Base-by-base conservation (phyloP, 2,113 vertebrate species). In the Phaethon lepturus region DNA sequence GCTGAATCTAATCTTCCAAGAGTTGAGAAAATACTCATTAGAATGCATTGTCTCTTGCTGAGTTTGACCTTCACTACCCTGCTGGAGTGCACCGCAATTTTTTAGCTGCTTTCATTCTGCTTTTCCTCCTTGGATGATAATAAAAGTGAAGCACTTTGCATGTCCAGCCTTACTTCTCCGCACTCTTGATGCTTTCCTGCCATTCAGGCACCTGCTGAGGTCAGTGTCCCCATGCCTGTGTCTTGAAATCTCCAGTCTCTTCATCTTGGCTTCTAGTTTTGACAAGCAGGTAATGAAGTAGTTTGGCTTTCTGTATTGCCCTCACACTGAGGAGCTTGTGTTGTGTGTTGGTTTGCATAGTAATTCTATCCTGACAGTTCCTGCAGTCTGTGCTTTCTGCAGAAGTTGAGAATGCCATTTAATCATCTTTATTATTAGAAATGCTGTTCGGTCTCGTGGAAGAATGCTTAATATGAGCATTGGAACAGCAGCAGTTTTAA, bases 51-150 rank as follows among this genome's bases (percentile, higher is more conserved):
- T 96, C 74, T 93, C 67, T 86, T 88, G 67, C 90, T 16, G 77
- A 90, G 53, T 90, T 87, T 94, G 94, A 96, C 97, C 96, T 97
- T 97, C 93, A 62, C 66, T 66, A 50, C 71, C 49, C 74, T 91
- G 49, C 71, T 89, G 86, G 76, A 85, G 42, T 40, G 31, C 62
- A 35, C n/a, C 63, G 84, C 58, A 42, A 3, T 83, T 91, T 93
- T 91, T 93, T 84, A 73, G 80, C 55, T 66, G 25, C 17, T 83
- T 85, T 81, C 59, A 52, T 82, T 68, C 74, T 82, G 29, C 44
- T 75, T 81, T 82, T 90, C 28, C 40, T 83, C 74, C 55, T 90
- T 73, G 62, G 66, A 23, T 91, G 62, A 59, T 88, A 85, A 93
- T 75, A 74, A 76, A 93, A 91, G 55, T 40, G 87, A 94, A 86